Conservation (phyloP, 2,797 vertebrate species). For the Sparus aurata region DNA sequence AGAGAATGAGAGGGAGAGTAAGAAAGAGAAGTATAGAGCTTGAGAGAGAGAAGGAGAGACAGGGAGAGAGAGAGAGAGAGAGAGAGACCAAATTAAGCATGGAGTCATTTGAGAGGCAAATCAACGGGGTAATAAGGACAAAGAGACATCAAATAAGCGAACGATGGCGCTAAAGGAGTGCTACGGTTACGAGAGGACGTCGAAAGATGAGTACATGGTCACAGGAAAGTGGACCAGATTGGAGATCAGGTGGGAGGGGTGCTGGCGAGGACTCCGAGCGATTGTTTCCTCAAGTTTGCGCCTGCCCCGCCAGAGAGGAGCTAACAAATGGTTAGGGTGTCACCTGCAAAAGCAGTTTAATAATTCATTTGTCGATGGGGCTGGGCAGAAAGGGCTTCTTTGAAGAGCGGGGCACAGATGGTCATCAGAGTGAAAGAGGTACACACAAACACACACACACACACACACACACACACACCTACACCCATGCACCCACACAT, state of each 20-base stretch:
- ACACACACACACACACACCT: constrained; percentile 7
- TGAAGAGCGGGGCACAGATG: constrained; percentile 87
- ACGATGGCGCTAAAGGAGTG: constrained; percentile 44
- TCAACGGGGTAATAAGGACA: constrained; percentile 56
- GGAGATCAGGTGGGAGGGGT: constrained; percentile 59
- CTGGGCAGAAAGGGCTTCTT: constrained; percentile 73
- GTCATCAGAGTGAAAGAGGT: constrained; percentile 81
- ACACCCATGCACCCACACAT: constrained; percentile 10
- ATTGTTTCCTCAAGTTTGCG: constrained; percentile 70
- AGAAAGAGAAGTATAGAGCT: constrained; percentile 24
- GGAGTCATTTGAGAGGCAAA: constrained; percentile 61
- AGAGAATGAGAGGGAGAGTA: constrained; percentile 48
- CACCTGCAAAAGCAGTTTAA: constrained; percentile 81
- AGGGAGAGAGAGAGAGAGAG: background rate
- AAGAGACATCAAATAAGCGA: constrained; percentile 40
- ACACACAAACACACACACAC: background rate
- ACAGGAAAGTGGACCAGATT: constrained; percentile 27
- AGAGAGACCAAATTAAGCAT: constrained; percentile 59
- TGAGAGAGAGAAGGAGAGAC: constrained; percentile 9
- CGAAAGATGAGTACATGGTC: constrained; percentile 16
- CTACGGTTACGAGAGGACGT: constrained; percentile 34
- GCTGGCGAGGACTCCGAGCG: constrained; percentile 37
- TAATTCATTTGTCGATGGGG: constrained; percentile 82
- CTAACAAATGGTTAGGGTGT: constrained; percentile 79
- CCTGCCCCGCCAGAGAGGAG: constrained; percentile 63